A percentile compares a stretch with the other conserved stretches of the same genome.
Evolutionary conservation across 2,113 vertebrate genomes (phyloP).

Genomic region (Holacanthus passer): DNA sequence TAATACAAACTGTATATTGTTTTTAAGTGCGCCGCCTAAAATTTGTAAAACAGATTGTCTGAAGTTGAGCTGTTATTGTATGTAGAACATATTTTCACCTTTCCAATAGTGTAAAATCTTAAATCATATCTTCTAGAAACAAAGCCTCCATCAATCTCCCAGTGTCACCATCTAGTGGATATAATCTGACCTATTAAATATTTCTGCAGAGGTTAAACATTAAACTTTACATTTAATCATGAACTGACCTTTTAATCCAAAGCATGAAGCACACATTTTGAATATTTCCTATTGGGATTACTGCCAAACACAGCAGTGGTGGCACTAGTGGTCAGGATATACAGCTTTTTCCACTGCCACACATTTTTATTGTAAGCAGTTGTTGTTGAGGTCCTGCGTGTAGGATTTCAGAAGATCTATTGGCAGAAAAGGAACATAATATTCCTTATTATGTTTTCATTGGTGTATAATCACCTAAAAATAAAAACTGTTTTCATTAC

Average conservation of each 20-base stretch:
- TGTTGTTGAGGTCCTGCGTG: too few species aligned
- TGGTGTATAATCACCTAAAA: too few species aligned
- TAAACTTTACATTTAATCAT: neutral
- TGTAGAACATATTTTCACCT: too few species aligned
- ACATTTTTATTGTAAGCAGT: too few species aligned
- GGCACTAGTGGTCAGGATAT: neutral
- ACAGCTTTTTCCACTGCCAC: neutral
- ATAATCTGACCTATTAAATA: neutral
- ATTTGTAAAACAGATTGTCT: too few species aligned
- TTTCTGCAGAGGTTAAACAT: neutral
- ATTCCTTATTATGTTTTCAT: too few species aligned
- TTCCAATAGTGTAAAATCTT: neutral
- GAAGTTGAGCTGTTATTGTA: too few species aligned
- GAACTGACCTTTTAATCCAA: neutral
- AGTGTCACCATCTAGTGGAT: constrained; percentile 31
- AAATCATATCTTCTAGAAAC: neutral
- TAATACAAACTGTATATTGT: neutral
- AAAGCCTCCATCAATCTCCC: neutral
- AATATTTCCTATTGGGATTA: neutral
- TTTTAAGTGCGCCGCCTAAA: too few species aligned
- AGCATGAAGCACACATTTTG: neutral
- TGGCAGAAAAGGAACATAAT: too few species aligned
- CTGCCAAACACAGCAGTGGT: neutral
- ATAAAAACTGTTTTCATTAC: too few species aligned
- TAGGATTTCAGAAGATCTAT: too few species aligned